Base-by-base conservation (phyloP, 1,140 invertebrate species). In the Drosophila nigrodunni region DNA sequence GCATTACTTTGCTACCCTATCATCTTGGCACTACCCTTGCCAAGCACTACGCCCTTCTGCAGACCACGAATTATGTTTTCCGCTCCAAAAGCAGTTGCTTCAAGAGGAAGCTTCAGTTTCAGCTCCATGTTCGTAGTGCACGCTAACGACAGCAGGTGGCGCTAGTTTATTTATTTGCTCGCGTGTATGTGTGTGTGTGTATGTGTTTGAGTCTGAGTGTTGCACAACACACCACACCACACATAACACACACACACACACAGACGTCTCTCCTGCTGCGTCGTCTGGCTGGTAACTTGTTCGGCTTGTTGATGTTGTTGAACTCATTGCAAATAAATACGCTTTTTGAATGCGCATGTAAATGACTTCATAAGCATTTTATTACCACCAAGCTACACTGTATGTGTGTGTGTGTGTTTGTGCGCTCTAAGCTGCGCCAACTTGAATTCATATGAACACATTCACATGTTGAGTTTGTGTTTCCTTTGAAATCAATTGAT, bases 311-410 rank as follows among this genome's bases (percentile, higher is more conserved):
- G 83, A 89, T 89, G 85, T 88, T 88, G 85, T 89, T 88, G 85
- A 88, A 88, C 85, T 89, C 85, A 89, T 88, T 88, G 85, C 85
- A 81, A 88, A 88, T 88, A 88, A 88, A 88, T 88, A 89, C 85
- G 85, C 85, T 89, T 78, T 88, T 78, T 88, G 85, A 88, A 88
- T 89, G 85, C 85, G 85, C 85, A 88, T 88, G 85, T 88, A 88
- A 88, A 88, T 88, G 85, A 88, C 85, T 89, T 88, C 85, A 88
- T 88, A 88, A 88, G 85, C 85, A 88, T 88, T 88, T 88, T 88
- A 90, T 90, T 90, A 90, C 75, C 54, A 77, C 75, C 78, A 61
- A 81, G 80, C 57, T 73, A 52, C 62, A 49, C 18, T 37, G 49
- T 61, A 30, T 5, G 60, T 62, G 39, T 37, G 44, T 44, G 15